These are phyloP conservation scores for Cheilosia impressa DNA, from an alignment of 2,888 invertebrate species.

Conservation along the genomic window DNA sequence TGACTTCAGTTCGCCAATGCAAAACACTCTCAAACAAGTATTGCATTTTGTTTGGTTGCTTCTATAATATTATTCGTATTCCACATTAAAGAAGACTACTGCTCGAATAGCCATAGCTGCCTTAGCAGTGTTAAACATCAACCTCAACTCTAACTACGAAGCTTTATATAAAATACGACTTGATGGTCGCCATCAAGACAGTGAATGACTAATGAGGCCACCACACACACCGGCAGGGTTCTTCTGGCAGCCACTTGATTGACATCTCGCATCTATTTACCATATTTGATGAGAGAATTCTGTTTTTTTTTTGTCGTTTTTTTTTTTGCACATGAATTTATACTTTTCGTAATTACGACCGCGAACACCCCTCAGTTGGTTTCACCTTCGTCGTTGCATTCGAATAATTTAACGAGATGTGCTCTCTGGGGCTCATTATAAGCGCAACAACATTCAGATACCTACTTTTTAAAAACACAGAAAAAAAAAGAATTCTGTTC, in stretches of 20 bases:
- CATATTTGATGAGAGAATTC: slow-evolving; percentile 72
- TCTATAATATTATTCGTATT: slow-evolving; percentile 45
- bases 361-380: slow-evolving; percentile 49
- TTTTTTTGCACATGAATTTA: slow-evolving; percentile 62
- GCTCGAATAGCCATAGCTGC: neutral
- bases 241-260: slow-evolving; percentile 62
- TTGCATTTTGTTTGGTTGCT: slow-evolving; percentile 3
- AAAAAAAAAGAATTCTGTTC: neutral
- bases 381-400: slow-evolving; percentile 44
- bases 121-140: slow-evolving; percentile 5
- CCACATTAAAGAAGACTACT: slow-evolving; percentile 39
- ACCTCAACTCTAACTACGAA: slow-evolving; percentile 27
- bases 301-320: slow-evolving; percentile 9
- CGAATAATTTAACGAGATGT: slow-evolving; percentile 62
- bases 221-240: slow-evolving; percentile 58
- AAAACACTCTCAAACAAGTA: slow-evolving; percentile 32
- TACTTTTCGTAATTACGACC: slow-evolving; percentile 66
- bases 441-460: slow-evolving; percentile 55
- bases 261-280: slow-evolving; percentile 74
- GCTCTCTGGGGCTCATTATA: slow-evolving; percentile 62
- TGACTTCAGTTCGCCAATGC: slow-evolving; percentile 36
- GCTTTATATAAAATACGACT: neutral
- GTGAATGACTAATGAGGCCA: slow-evolving; percentile 71
- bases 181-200: slow-evolving; percentile 31
- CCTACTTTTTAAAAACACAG: neutral